phyloP scores from a whole-genome alignment of 2,113 vertebrate species.

The Colaptes auratus region DNA sequence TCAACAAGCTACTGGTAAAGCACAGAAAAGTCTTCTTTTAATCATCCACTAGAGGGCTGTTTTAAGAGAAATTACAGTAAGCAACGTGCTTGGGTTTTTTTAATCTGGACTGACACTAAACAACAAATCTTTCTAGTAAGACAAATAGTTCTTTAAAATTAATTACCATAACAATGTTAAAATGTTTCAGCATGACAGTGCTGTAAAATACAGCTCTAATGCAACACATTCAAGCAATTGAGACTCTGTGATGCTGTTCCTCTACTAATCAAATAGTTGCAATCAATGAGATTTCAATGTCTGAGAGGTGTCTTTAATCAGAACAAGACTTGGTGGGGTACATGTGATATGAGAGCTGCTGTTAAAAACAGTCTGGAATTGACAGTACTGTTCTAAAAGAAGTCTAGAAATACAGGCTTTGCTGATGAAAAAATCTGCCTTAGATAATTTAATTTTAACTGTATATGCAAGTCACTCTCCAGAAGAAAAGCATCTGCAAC shows the following conservation, averaged over 20 bases:
- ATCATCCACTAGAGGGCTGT: background rate
- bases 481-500: background rate
- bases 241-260: background rate
- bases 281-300: background rate
- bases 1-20: background rate
- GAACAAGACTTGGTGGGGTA: background rate
- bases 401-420: background rate
- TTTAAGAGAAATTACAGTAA: background rate
- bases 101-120: background rate
- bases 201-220: background rate
- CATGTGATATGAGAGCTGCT: background rate
- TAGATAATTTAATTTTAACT: background rate
- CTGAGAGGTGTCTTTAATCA: background rate
- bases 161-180: background rate
- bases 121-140: background rate
- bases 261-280: background rate
- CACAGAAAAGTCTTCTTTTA: background rate
- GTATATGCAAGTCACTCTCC: background rate
- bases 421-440: background rate
- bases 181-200: background rate
- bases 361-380: background rate
- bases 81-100: fast-evolving
- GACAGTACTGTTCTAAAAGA: background rate
- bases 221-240: background rate
- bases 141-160: background rate